A percentile compares a stretch with the other conserved stretches of the same genome.
Conservation (phyloP, 2,113 vertebrate species). For the Shinisaurus crocodilurus region DNA sequence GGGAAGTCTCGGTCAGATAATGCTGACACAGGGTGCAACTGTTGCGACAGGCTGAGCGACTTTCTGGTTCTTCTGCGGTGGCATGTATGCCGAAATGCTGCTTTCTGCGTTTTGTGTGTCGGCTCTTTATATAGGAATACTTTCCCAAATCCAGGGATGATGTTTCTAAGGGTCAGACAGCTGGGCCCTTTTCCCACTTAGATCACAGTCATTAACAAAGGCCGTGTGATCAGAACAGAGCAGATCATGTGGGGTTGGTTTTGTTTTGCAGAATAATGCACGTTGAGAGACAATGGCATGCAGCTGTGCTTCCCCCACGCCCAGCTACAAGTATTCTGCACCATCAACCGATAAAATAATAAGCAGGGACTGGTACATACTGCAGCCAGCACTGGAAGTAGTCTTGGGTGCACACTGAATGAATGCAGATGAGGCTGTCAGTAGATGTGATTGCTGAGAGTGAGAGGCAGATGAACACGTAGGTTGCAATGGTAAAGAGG, state of each 20-base stretch:
- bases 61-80: background rate
- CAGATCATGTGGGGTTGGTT: background rate
- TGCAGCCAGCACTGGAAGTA: background rate
- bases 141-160: background rate
- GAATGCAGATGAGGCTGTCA: background rate
- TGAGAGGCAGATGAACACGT: too few relatives aligned
- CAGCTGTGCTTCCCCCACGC: constrained; percentile 14
- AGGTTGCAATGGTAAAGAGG: too few relatives aligned
- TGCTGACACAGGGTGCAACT: background rate
- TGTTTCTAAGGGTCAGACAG: constrained; percentile 7
- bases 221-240: background rate
- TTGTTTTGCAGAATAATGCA: background rate
- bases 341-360: background rate
- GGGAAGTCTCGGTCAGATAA: background rate
- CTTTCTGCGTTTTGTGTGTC: background rate
- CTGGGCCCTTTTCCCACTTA: background rate
- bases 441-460: background rate
- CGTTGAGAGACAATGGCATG: background rate
- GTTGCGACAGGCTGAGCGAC: background rate
- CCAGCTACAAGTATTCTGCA: background rate
- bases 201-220: background rate
- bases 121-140: background rate
- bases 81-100: background rate
- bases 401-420: too few relatives aligned
- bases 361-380: background rate